These are phyloP conservation scores for Labia minor DNA, from an alignment of 2,888 invertebrate genomes.

Conservation along the genomic window DNA sequence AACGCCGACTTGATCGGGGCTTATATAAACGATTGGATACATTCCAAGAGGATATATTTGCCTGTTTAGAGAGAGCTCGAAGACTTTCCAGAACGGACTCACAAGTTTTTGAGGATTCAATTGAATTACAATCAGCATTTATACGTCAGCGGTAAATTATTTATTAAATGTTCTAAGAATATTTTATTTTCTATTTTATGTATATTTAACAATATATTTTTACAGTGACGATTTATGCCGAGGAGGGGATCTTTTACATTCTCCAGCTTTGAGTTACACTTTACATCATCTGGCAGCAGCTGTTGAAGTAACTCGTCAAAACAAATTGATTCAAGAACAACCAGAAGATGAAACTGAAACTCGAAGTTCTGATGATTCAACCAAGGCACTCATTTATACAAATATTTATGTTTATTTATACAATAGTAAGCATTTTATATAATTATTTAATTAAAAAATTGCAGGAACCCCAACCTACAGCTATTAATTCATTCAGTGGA, in stretches of 20 bases:
- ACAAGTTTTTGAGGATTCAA: conserved; percentile 88
- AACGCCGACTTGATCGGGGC: conserved; percentile 80
- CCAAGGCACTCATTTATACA: conserved; percentile 20
- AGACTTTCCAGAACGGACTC: conserved; percentile 83
- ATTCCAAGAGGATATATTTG: conserved; percentile 94
- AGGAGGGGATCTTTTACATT: conserved; percentile 64
- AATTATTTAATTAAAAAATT: too few relatives aligned
- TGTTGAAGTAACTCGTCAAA: conserved; percentile 63
- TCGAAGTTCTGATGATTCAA: conserved; percentile 40
- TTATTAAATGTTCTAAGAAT: not conserved
- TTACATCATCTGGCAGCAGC: conserved; percentile 61
- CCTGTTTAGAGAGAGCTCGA: conserved; percentile 79
- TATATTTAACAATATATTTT: not conserved
- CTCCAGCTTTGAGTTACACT: conserved; percentile 76
- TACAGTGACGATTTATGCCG: conserved; percentile 58
- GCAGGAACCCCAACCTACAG: conserved; percentile 28
- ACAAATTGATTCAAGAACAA: conserved; percentile 64
- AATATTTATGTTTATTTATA: conserved; percentile 27
- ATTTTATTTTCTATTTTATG: conserved; percentile 16
- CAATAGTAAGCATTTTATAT: conserved; percentile 14
- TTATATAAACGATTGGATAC: conserved; percentile 85
- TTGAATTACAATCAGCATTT: conserved; percentile 85
- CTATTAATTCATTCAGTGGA: conserved; percentile 37
- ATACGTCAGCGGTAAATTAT: conserved; percentile 43
- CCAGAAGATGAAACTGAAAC: conserved; percentile 62